Evolutionary conservation across 2,888 invertebrate genomes (phyloP).

Genomic region (Onchidella celtica): DNA sequence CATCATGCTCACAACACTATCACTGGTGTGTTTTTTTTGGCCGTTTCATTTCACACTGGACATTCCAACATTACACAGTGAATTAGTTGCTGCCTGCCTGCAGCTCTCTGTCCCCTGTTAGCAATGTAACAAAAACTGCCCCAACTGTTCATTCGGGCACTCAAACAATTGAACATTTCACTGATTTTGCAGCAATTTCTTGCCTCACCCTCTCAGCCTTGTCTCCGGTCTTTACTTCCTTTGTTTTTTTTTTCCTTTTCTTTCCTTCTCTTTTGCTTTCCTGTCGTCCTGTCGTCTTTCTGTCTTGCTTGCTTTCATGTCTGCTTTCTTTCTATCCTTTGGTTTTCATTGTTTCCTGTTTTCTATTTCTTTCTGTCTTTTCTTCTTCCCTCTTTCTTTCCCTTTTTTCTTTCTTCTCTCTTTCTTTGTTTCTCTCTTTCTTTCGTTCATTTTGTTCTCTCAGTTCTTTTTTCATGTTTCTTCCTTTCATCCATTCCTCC

Average conservation of each 20-base stretch:
- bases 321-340: background rate
- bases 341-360: background rate
- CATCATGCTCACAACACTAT: too few relatives aligned
- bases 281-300: background rate
- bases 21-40: too few relatives aligned
- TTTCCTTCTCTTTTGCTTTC: background rate
- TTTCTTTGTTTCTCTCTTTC: background rate
- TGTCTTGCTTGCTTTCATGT: background rate
- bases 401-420: constrained; percentile 12
- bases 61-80: too few relatives aligned
- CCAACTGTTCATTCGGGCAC: too few relatives aligned
- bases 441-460: background rate
- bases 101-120: too few relatives aligned
- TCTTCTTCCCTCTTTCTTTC: constrained; percentile 10
- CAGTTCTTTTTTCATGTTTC: background rate
- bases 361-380: background rate
- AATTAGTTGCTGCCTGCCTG: too few relatives aligned
- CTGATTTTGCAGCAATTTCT: too few relatives aligned
- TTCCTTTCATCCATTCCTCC: too few relatives aligned
- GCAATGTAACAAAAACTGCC: too few relatives aligned
- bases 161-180: too few relatives aligned
- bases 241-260: background rate
- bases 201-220: too few relatives aligned
- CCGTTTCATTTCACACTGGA: too few relatives aligned
- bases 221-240: background rate